These are phyloP conservation scores for Achlya flavicornis DNA, from an alignment of 2,888 invertebrate genomes.

Conservation along the genomic window DNA sequence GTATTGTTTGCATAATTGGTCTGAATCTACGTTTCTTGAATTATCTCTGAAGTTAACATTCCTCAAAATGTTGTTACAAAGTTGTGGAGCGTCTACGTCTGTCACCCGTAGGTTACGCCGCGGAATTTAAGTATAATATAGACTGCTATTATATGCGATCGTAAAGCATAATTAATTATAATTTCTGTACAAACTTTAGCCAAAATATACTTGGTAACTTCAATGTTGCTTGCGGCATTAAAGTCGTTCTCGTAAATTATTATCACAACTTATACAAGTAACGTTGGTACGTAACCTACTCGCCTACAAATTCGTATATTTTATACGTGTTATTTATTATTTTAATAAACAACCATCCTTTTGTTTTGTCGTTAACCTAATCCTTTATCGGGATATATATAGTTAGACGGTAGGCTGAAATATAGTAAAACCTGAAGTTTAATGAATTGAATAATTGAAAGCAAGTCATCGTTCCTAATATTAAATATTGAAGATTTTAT, in stretches of 20 bases:
- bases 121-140: conserved; percentile 20
- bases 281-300: conserved; percentile 5
- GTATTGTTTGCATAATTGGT: conserved; percentile 73
- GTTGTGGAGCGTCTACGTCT: conserved; percentile 35
- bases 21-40: conserved; percentile 32
- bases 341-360: background rate
- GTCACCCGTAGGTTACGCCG: conserved; percentile 26
- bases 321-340: conserved; percentile 6
- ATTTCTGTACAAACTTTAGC: conserved; percentile 34
- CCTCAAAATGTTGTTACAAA: conserved; percentile 54
- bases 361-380: background rate
- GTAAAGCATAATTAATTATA: conserved; percentile 38
- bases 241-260: conserved; percentile 36
- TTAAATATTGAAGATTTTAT: no score
- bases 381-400: background rate
- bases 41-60: conserved; percentile 43
- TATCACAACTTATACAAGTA: conserved; percentile 8
- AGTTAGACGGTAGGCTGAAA: background rate
- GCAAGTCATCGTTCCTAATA: no score
- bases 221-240: conserved; percentile 20
- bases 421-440: background rate
- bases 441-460: no score
- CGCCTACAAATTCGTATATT: background rate
- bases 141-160: conserved; percentile 23
- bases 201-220: conserved; percentile 30